Percentiles rank a stretch among this genome's conserved stretches.
phyloP scores from a whole-genome alignment of 1,140 invertebrate species.

The Drosophila sturtevanti region DNA sequence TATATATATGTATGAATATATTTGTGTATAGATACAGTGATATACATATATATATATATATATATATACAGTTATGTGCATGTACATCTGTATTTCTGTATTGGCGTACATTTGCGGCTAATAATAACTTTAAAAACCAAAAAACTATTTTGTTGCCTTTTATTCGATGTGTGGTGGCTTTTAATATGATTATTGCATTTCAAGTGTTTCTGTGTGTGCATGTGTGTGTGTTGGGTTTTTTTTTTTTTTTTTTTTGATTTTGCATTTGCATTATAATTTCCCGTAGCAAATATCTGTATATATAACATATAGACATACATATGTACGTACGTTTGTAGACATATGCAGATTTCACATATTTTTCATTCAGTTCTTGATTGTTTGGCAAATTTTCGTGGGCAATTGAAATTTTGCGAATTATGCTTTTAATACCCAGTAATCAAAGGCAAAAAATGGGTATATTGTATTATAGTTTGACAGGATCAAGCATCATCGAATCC shows the following conservation, averaged over 20 bases:
- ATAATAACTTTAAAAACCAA: slow-evolving; percentile 81
- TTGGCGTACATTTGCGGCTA: slow-evolving; percentile 77
- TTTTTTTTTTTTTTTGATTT: slow-evolving; percentile 6
- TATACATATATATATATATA: neutral
- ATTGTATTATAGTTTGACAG: neutral
- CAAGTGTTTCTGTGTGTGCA: slow-evolving; percentile 51
- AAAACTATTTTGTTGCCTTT: slow-evolving; percentile 77
- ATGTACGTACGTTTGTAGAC: no score
- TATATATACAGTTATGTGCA: slow-evolving; percentile 27
- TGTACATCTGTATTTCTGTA: slow-evolving; percentile 29
- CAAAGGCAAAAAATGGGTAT: neutral
- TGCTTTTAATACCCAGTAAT: neutral
- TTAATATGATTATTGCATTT: slow-evolving; percentile 81
- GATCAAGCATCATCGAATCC: no score
- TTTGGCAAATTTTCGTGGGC: slow-evolving; percentile 11
- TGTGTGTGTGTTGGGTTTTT: neutral
- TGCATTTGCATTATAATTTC: slow-evolving; percentile 46
- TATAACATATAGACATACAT: neutral
- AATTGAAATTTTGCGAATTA: slow-evolving; percentile 8
- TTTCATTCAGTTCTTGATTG: neutral
- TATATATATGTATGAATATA: slow-evolving; percentile 23
- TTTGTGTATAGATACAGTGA: slow-evolving; percentile 6
- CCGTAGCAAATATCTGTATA: neutral
- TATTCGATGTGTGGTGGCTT: slow-evolving; percentile 53
- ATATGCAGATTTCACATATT: neutral